Conservation (phyloP, 23 tunicate species). For the Clavelina lepadiformis region DNA sequence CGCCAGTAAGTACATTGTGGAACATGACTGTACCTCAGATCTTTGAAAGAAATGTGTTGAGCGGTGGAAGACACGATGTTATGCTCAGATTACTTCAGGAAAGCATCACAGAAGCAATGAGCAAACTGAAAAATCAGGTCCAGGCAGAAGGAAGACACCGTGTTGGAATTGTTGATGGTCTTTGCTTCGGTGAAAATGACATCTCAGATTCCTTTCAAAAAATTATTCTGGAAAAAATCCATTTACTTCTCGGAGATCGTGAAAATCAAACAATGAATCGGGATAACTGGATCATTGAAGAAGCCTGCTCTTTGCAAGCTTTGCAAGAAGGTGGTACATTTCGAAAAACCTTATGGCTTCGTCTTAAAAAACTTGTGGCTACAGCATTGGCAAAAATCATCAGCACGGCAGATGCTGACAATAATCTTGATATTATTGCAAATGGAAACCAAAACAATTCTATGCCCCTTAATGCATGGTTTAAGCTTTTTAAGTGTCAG, state of each 20-base stretch:
- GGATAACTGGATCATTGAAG: constrained; percentile 22
- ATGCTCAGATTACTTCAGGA: constrained; percentile 12
- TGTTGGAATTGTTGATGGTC: constrained; percentile 14
- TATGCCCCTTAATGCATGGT: too few relatives aligned
- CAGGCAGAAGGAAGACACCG: constrained; percentile 17
- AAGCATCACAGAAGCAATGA: constrained; percentile 32
- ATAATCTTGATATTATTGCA: constrained; percentile 29
- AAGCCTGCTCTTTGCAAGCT: constrained; percentile 36
- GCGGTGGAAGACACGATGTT: neutral
- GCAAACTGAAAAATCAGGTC: constrained; percentile 14
- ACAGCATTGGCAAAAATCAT: constrained; percentile 25
- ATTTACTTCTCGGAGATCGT: constrained; percentile 1
- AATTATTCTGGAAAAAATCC: constrained; percentile 14
- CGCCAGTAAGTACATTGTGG: constrained; percentile 13
- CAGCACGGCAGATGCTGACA: constrained; percentile 23
- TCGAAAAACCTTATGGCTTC: constrained; percentile 47
- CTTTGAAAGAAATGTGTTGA: constrained; percentile 4
- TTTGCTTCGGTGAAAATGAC: neutral
- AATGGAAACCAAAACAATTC: too few relatives aligned
- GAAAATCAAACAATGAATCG: constrained; percentile 13
- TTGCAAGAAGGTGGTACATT: constrained; percentile 54
- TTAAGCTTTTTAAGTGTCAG: too few relatives aligned
- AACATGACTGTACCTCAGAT: constrained; percentile 21
- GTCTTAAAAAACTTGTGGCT: constrained; percentile 15
- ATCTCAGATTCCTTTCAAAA: constrained; percentile 3